Base-by-base conservation (phyloP, 2,113 vertebrate genomes). In the Pseudorectes ferrugineus region DNA sequence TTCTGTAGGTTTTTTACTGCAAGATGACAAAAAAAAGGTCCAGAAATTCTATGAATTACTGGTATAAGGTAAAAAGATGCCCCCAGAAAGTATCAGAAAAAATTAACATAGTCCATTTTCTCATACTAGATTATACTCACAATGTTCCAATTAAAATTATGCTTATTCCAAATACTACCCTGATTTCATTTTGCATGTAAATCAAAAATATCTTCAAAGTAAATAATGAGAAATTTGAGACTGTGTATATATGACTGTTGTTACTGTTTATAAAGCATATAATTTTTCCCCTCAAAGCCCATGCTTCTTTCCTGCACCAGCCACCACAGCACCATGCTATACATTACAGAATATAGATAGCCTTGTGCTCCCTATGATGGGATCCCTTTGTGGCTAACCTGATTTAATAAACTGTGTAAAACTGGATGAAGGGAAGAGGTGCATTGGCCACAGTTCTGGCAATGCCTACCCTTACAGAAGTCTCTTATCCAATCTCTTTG, bases 1-100 rank as follows among this genome's bases (percentile, higher is more conserved):
- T 42, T 42, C 40, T 96, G 90, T 45, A 85, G 12, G 75, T 88
- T 97, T 85, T 92, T 98, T 91, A 97, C 98, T 98, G 79, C 52
- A 92, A 96, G 14, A 77, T 14, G 10, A 75, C 17, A 42, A 54
- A 52, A 33, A 33, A 61, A 24, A 26, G 7, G 6, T 40, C 20
- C 62, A 80, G 20, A 81, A 89, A 70, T 73, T 70, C 38, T 59
- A 16, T 25, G 2, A 79, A 51, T 89, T 87, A 72, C 13, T 62
- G 18, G 4, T 26, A 65, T 28, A n/a, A 94, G 21, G 11, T 80
- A 85, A 93, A 80, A 6, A 73, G 42, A 82, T 52, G 8, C 6
- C 3, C 7, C 23, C 33, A 81, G 55, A 84, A 78, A 74, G 8
- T 51, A 24, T 28, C 18, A 82, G 29, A 73, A 85, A 72, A 6